A percentile compares a stretch with the other conserved stretches of the same genome.
phyloP scores from a whole-genome alignment of 2,113 vertebrate species.

The Peromyscus leucopus region DNA sequence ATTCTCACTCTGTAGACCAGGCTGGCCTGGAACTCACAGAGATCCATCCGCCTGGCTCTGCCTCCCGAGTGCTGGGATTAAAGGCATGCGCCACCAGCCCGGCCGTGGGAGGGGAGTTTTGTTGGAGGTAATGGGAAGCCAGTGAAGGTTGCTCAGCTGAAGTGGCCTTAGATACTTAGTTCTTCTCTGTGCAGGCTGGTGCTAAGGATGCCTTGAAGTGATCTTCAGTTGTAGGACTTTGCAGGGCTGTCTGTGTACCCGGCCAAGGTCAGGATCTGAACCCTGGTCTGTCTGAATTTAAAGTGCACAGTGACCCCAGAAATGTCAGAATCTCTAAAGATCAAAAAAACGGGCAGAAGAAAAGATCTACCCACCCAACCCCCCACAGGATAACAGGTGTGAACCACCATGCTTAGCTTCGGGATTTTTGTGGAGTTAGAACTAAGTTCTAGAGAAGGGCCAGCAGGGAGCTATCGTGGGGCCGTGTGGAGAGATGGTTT shows the following conservation, averaged over 20 bases:
- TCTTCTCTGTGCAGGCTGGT: not conserved
- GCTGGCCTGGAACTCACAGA: too few relatives aligned
- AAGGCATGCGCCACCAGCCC: too few relatives aligned
- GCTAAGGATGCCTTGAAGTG: not conserved
- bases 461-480: not conserved
- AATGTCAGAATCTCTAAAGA: not conserved
- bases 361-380: not conserved
- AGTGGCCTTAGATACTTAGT: not conserved
- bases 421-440: conserved; percentile 1
- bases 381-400: too few relatives aligned
- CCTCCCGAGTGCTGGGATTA: too few relatives aligned
- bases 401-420: not conserved
- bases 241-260: not conserved
- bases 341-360: not conserved
- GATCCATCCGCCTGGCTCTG: too few relatives aligned
- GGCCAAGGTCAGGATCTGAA: not conserved
- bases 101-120: too few relatives aligned
- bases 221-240: not conserved
- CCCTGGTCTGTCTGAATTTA: not conserved
- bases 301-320: not conserved
- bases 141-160: not conserved
- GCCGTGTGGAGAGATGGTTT: not conserved
- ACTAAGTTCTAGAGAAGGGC: not conserved
- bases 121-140: not conserved
- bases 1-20: too few relatives aligned